Conservation (phyloP, 2,113 vertebrate species). For the Coryphaenoides rupestris region DNA sequence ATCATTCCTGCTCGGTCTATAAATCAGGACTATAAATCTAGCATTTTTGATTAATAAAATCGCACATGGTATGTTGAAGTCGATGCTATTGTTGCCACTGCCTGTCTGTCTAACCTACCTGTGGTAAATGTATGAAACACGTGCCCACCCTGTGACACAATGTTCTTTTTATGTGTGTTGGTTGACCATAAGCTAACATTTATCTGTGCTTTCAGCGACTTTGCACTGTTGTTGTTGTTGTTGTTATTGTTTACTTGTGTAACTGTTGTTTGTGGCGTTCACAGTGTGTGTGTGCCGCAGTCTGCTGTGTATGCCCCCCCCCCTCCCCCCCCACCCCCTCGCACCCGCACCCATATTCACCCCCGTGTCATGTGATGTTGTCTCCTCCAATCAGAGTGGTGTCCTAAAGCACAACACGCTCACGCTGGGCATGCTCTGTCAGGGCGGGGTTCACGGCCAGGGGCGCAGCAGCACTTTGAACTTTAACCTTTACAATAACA, state of each 20-base stretch:
- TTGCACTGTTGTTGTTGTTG: slow-evolving; percentile 70
- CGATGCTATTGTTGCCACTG: no score
- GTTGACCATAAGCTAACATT: slow-evolving; percentile 61
- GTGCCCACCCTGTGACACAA: slow-evolving; percentile 25
- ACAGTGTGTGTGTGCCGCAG: slow-evolving; percentile 69
- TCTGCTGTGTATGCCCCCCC: slow-evolving; percentile 47
- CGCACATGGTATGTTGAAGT: no score
- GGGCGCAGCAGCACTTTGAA: slow-evolving; percentile 96
- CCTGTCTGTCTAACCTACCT: no score
- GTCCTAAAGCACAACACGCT: slow-evolving; percentile 99
- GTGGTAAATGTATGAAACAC: no score
- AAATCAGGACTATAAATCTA: no score
- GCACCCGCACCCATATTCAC: slow-evolving; percentile 64
- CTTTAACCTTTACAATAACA: slow-evolving; percentile 99
- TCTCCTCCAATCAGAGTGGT: slow-evolving; percentile 99
- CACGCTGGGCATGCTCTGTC: slow-evolving; percentile 99
- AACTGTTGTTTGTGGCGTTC: slow-evolving; percentile 80
- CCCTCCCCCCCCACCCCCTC: slow-evolving; percentile 23
- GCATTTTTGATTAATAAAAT: no score
- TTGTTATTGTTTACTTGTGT: slow-evolving; percentile 43
- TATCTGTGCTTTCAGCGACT: slow-evolving; percentile 81
- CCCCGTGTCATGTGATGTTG: slow-evolving; percentile 93
- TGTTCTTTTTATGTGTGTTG: slow-evolving; percentile 50
- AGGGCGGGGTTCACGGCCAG: slow-evolving; percentile 88
- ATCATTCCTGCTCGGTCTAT: no score